Evolutionary conservation across 2,888 invertebrate species (phyloP), one percentile per base, ranked within the genome.

Genomic region (Papilio protenor): DNA sequence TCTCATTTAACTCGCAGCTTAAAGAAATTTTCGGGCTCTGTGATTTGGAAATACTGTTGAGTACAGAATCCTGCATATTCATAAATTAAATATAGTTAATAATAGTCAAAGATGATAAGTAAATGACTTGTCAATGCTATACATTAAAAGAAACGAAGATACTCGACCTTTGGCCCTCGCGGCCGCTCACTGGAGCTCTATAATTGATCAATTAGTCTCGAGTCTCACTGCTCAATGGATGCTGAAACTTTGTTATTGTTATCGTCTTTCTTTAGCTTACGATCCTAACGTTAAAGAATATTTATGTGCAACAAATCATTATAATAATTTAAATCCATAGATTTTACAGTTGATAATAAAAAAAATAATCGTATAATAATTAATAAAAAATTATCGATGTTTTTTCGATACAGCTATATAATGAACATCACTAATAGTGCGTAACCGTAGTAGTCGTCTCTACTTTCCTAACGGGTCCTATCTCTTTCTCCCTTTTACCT

Each of bases 371-470:
- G 10, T 16, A 64, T 14, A 27, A 61, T 33, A 33, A 12, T 57
- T 71, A 70, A 71, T 45, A 55, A 10, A 40, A 3, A 27, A 10
- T 40, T 75, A 49, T 77, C 80, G 77, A 80, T 76, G 66, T 27
- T 72, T 23, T 75, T 80, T 79, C 82, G 83, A 81, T 75, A 75
- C 72, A 66, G 21, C 45, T 55, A 18, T 40, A 23, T 57, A 16
- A n/a, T 18, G 27, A 77, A 83, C 91, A 87, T 85, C 91, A 87
- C 90, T 91, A 88, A 76, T 81, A 82, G 82, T 86, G 94, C 93
- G 94, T 94, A 94, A 94, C 90, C 87, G 89, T 88, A 85, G 94
- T 94, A 94, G 94, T 92, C 89, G 84, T 85, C 84, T 87, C 89
- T 86, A 88, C 90, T 92, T 91, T 92, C 88, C 88, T 93, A 94